Base-by-base conservation (phyloP, 2,888 invertebrate genomes). In the Drosophila fungiperda region DNA sequence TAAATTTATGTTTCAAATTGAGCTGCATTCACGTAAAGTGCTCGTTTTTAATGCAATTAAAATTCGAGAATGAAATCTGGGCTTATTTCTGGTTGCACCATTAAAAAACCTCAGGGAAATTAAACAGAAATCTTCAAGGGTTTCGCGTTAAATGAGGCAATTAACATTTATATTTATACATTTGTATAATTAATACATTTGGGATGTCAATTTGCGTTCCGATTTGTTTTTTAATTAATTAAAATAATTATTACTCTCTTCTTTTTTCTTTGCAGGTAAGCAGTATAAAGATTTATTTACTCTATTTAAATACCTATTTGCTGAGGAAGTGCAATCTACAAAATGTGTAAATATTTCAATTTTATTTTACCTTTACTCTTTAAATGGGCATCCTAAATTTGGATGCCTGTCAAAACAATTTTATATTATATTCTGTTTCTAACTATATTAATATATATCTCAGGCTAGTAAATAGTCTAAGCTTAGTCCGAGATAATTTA, bases 31-130 rank as follows among this genome's bases (percentile, higher is more conserved):
- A 76, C 77, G 76, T 74, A 73, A 83, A 83, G 81, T 76, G 73
- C 76, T 79, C 73, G 73, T 75, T 77, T 83, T 68, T 67, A 73
- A 74, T 76, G 83, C 81, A 78, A 83, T 83, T 81, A 76, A 73
- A 64, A 50, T 64, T 50, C 36, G 3, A 49, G 26, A 15, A 26
- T 23, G 11, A 45, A 8, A 45, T 9, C 7, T 12, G 11, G 23
- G 32, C 50, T 4, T 50, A 7, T 29, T 33, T 33, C 35, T 15
- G 8, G 8, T 35, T 38, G 8, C 33, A 32, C 32, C 42, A 50
- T 35, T 42, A 50, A 58, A 65, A 20, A 15, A 3, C n/a, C 5
- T 23, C 15, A 12, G 15, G 15, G 12, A n/a, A 54, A 40, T 12
- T 23, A 59, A 52, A 8, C 8, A 23, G 8, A 17, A 58, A 32